Evolutionary conservation across 2,113 vertebrate genomes (phyloP).

Genomic region (Amblyornis subalaris): DNA sequence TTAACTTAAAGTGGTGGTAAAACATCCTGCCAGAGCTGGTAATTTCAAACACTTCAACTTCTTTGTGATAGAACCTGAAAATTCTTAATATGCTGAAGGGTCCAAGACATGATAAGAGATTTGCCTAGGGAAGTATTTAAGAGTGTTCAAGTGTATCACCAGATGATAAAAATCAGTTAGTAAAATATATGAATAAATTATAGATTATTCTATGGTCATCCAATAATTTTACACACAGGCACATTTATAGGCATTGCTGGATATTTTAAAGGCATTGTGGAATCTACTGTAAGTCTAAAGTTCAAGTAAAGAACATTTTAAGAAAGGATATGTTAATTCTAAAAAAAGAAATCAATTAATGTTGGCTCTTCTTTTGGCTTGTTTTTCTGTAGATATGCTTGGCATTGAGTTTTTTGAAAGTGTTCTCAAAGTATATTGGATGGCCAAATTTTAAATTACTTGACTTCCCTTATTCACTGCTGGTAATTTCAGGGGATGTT

Average conservation of each 20-base stretch:
- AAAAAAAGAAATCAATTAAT: neutral
- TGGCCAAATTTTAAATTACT: neutral
- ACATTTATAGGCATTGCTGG: neutral
- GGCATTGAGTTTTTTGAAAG: neutral
- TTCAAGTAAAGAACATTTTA: neutral
- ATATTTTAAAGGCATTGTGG: neutral
- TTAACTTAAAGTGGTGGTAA: neutral
- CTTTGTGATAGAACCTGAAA: neutral
- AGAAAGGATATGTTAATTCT: neutral
- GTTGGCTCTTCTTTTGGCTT: neutral
- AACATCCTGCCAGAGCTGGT: neutral
- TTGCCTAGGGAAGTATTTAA: neutral
- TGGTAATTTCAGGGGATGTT: neutral
- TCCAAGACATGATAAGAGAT: neutral
- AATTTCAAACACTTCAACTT: neutral
- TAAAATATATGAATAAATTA: neutral
- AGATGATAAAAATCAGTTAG: neutral
- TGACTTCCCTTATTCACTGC: neutral
- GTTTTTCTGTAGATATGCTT: neutral
- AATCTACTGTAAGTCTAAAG: neutral
- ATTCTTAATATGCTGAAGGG: neutral
- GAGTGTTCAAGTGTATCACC: neutral
- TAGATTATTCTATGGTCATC: neutral
- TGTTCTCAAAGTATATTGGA: neutral
- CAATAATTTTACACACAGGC: neutral